These are phyloP conservation scores for Spea multiplicata DNA, from an alignment of 2,113 vertebrate species.

Conservation along the genomic window DNA sequence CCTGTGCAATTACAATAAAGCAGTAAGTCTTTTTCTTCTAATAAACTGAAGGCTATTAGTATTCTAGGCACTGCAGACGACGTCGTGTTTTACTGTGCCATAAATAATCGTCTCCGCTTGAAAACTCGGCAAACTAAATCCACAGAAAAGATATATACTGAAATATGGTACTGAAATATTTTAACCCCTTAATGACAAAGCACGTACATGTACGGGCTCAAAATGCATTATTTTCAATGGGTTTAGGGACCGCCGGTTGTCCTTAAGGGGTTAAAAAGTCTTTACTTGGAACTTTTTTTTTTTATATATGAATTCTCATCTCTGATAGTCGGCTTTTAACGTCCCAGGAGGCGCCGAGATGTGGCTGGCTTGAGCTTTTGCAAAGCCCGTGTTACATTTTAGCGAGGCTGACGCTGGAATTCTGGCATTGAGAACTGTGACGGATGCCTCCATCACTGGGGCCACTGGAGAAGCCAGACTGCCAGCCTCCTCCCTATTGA, in stretches of 20 bases:
- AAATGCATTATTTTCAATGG: no score
- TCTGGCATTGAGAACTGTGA: no score
- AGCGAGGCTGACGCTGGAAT: no score
- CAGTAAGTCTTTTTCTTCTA: conserved; percentile 62
- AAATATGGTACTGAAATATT: conserved; percentile 69
- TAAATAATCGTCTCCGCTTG: conserved; percentile 62
- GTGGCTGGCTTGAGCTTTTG: background rate
- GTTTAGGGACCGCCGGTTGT: no score
- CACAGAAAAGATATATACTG: conserved; percentile 60
- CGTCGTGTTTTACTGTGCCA: conserved; percentile 66
- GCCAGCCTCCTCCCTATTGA: no score
- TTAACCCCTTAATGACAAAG: background rate
- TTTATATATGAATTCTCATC: conserved; percentile 47
- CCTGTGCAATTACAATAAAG: conserved; percentile 69
- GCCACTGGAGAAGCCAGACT: no score
- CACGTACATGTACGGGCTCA: no score
- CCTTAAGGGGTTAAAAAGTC: conserved; percentile 52
- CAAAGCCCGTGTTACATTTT: conserved; percentile 6
- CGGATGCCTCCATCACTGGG: no score
- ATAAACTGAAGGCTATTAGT: conserved; percentile 67
- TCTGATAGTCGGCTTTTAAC: conserved; percentile 48
- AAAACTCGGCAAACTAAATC: conserved; percentile 61
- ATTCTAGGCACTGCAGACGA: conserved; percentile 59
- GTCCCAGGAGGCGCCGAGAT: accelerated
- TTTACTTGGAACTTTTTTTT: conserved; percentile 60